Evolutionary conservation across 2,113 vertebrate genomes (phyloP).

Genomic region (Arvicanthis niloticus): DNA sequence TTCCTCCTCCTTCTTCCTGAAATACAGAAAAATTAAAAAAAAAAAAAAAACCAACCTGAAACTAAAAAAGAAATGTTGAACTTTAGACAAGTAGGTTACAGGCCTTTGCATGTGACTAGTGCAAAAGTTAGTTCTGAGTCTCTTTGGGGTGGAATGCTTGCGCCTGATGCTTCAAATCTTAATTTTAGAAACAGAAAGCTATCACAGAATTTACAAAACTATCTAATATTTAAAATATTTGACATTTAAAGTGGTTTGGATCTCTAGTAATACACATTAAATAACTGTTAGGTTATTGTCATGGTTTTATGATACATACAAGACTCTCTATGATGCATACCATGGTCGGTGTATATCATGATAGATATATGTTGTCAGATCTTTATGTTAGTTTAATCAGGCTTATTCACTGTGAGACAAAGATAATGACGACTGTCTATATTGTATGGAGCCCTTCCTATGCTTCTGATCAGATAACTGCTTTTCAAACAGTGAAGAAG

Average conservation of each 20-base stretch:
- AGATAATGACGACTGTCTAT: background rate
- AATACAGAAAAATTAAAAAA: background rate
- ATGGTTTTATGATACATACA: background rate
- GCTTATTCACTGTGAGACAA: background rate
- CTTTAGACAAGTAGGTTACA: background rate
- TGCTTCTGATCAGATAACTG: background rate
- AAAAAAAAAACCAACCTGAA: background rate
- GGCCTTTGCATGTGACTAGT: background rate
- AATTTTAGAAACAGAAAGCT: background rate
- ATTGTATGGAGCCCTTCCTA: background rate
- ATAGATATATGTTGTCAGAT: background rate
- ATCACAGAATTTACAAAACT: background rate
- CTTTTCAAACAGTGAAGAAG: background rate
- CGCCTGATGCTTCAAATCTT: background rate
- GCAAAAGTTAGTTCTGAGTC: background rate
- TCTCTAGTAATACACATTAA: background rate
- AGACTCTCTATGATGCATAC: background rate
- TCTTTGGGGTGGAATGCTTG: background rate
- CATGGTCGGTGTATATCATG: background rate
- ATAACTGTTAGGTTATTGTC: background rate
- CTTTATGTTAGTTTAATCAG: background rate
- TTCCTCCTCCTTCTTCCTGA: background rate
- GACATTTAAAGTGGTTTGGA: background rate
- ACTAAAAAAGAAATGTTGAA: background rate
- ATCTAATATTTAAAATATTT: background rate